These are phyloP conservation scores for Endotricha flammealis DNA, from an alignment of 2,888 invertebrate genomes.

Conservation along the genomic window DNA sequence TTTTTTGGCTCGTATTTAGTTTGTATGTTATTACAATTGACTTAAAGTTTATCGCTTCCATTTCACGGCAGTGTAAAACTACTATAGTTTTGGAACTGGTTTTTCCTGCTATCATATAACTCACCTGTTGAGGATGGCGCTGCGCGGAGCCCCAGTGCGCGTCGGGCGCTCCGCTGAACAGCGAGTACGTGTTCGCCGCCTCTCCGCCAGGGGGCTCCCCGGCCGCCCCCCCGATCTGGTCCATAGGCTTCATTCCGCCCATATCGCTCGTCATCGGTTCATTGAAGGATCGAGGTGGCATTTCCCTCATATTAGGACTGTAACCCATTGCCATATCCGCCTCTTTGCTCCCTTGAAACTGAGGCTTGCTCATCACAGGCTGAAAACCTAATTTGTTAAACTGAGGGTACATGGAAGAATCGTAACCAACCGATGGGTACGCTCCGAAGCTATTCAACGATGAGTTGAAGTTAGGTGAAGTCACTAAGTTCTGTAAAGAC, in stretches of 20 bases:
- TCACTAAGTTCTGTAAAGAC: slow-evolving; percentile 47
- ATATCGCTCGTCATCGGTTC: slow-evolving; percentile 33
- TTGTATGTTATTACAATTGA: no score
- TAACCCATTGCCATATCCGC: slow-evolving; percentile 41
- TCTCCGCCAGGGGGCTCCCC: slow-evolving; percentile 19
- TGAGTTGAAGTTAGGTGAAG: slow-evolving; percentile 55
- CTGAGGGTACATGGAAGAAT: slow-evolving; percentile 65
- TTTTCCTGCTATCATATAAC: no score
- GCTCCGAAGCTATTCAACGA: slow-evolving; percentile 48
- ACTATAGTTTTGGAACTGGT: no score
- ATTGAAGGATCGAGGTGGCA: slow-evolving; percentile 43
- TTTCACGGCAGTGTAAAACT: no score
- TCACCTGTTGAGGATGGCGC: slow-evolving; percentile 43
- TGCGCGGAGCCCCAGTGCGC: slow-evolving; percentile 39
- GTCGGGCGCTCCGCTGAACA: slow-evolving; percentile 75
- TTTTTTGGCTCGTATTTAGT: no score
- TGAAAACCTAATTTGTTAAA: slow-evolving; percentile 52
- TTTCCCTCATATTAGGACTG: slow-evolving; percentile 35
- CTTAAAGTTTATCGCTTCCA: no score
- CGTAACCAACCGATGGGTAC: slow-evolving; percentile 51
- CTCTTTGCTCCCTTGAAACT: slow-evolving; percentile 37
- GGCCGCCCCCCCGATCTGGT: slow-evolving; percentile 32
- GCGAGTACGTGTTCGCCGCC: slow-evolving; percentile 70
- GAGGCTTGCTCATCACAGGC: slow-evolving; percentile 41
- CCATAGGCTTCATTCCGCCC: slow-evolving; percentile 34